Evolutionary conservation across 37 sponge, comb jelly and placozoan genomes (phyloP), one percentile per base, ranked within the genome.

Genomic region (Hexactinellida sp.): DNA sequence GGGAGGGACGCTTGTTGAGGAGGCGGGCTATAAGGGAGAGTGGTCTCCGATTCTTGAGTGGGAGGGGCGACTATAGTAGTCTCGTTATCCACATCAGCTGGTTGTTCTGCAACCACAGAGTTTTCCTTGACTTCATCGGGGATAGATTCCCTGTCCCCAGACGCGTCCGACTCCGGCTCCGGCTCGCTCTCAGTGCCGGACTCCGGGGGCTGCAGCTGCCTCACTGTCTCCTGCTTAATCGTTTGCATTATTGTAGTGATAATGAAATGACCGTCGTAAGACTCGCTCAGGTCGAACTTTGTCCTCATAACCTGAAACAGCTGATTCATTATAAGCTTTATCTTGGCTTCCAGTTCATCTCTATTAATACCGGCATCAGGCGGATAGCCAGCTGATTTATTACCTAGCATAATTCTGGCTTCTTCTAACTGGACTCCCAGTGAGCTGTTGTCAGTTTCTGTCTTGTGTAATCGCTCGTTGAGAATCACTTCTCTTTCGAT

Each of bases 241-340:
- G 76, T 63, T 23, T 63, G 76, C 76, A 63, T 63, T 63, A 63
- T 63, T n/a, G 76, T 63, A n/a, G 25, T 63, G 21, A 63, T 1
- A 10, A 63, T 23, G 34, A 63, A 63, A 63, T 3, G 3, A 25
- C 76, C 76, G 34, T 63, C 76, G 13, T 63, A 63, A 32, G 76
- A 25, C 76, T n/a, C 76, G 13, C 32, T 87, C 41, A 30, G 63
- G 38, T 90, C 90, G 63, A 93, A 91, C 55, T 86, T 52, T 0
- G 71, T 83, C 0, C 88, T 54, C 84, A 95, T 54, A 24, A 36
- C 87, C 84, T 93, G 92, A 84, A 87, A 95, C 36, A 87, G 54
- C 30, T 88, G 85, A 88, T 93, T 95, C 95, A 95, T 95, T 37
- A 95, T 95, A 16, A 55, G 30, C 92, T 95, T 95, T 36, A 95